These are phyloP conservation scores for Margaritifera margaritifera DNA, from an alignment of 2,888 invertebrate species.

Conservation along the genomic window DNA sequence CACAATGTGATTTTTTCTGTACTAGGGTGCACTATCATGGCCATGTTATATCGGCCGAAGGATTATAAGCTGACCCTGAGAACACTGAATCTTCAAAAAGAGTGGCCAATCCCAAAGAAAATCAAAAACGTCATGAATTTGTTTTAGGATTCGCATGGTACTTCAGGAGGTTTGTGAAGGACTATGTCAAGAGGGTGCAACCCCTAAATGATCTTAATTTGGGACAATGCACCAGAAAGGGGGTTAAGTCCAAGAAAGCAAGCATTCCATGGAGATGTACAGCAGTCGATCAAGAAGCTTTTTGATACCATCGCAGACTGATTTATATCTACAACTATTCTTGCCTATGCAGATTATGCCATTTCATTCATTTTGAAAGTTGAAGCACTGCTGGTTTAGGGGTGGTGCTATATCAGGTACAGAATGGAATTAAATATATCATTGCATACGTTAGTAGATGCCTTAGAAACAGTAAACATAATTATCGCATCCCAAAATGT, in stretches of 20 bases:
- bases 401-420: slow-evolving; percentile 22
- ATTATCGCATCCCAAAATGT: slow-evolving; percentile 26
- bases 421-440: slow-evolving; percentile 12
- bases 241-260: slow-evolving; percentile 3
- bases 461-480: slow-evolving; percentile 11
- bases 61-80: too few relatives aligned
- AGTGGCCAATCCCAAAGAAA: too few relatives aligned
- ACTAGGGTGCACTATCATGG: too few relatives aligned
- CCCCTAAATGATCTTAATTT: too few relatives aligned
- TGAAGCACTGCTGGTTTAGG: slow-evolving; percentile 15
- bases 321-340: slow-evolving; percentile 17
- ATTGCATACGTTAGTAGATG: too few relatives aligned
- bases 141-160: too few relatives aligned
- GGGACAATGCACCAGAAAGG: not conserved
- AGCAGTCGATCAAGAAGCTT: slow-evolving; percentile 4
- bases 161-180: too few relatives aligned
- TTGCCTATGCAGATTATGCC: slow-evolving; percentile 28
- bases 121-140: too few relatives aligned
- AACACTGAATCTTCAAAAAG: too few relatives aligned
- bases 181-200: too few relatives aligned
- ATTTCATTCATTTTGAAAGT: slow-evolving; percentile 21
- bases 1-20: too few relatives aligned
- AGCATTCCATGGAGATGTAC: slow-evolving; percentile 12
- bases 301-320: slow-evolving; percentile 13
- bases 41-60: too few relatives aligned